Evolutionary conservation across 2,113 vertebrate genomes (phyloP).

Genomic region (Stegastes partitus): DNA sequence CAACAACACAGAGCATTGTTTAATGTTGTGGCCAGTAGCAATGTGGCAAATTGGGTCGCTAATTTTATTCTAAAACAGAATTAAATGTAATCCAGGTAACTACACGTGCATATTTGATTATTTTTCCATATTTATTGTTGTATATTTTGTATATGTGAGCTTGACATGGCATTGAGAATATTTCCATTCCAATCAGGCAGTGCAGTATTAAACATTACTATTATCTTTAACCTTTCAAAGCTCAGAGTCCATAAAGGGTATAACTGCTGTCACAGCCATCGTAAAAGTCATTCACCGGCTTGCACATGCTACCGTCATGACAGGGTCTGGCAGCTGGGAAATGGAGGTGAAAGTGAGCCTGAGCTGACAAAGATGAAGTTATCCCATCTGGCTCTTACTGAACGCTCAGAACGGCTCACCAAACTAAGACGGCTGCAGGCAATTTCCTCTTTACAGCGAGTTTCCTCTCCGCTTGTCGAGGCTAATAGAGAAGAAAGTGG

Average conservation of each 20-base stretch:
- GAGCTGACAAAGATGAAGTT: conserved; percentile 4
- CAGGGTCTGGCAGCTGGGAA: conserved; percentile 8
- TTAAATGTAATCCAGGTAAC: no score
- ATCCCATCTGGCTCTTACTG: conserved; percentile 1
- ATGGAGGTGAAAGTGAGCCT: conserved; percentile 33
- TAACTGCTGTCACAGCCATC: not conserved
- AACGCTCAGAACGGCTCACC: not conserved
- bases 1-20: no score
- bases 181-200: not conserved
- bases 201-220: not conserved
- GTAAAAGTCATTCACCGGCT: conserved; percentile 2
- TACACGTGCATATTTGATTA: no score
- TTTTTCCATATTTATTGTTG: no score
- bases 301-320: conserved; percentile 14
- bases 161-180: no score
- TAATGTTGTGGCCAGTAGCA: no score
- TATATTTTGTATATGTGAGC: no score
- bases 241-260: not conserved
- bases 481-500: not conserved
- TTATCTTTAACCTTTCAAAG: conserved; percentile 24
- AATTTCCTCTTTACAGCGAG: not conserved
- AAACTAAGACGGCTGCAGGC: conserved; percentile 16
- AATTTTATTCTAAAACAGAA: no score
- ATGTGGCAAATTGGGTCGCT: no score
- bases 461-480: not conserved